Percentiles rank a stretch among this genome's conserved stretches.
These are phyloP conservation scores for Harpagoxenus sublaevis DNA, from an alignment of 2,888 invertebrate genomes.

Conservation along the genomic window DNA sequence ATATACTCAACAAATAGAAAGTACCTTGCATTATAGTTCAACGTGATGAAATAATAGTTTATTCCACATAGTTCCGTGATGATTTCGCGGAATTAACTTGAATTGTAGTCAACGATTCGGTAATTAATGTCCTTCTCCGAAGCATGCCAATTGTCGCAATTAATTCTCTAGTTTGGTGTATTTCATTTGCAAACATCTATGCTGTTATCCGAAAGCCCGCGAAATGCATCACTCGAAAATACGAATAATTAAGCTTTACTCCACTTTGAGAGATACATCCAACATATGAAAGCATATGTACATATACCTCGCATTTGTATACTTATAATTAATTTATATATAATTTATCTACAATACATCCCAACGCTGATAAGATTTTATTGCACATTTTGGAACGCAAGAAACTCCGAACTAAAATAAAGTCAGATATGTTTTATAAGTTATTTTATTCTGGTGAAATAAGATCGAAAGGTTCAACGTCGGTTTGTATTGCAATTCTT, in stretches of 20 bases:
- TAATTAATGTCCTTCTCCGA: conserved; percentile 25
- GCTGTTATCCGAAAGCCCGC: not conserved
- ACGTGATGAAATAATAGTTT: not conserved
- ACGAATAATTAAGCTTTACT: conserved; percentile 43
- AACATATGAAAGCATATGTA: not conserved
- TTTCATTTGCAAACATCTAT: conserved; percentile 33
- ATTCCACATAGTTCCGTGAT: conserved; percentile 5
- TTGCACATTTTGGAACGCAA: not conserved
- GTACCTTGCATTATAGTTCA: not conserved
- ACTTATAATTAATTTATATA: not conserved
- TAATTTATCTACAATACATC: not conserved
- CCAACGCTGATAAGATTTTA: not conserved
- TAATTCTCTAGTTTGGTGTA: conserved; percentile 33
- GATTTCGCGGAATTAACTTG: conserved; percentile 1
- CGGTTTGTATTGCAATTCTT: not conserved
- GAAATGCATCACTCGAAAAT: not conserved
- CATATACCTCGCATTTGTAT: not conserved
- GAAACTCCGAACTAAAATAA: conserved; percentile 4
- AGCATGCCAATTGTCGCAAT: conserved; percentile 29
- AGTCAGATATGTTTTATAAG: not conserved
- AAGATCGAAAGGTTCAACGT: not conserved
- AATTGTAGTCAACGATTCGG: not conserved
- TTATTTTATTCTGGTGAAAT: not conserved
- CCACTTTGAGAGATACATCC: not conserved
- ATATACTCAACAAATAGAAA: not conserved